Conservation (phyloP, 2,888 invertebrate species). For the Erebia palarica region DNA sequence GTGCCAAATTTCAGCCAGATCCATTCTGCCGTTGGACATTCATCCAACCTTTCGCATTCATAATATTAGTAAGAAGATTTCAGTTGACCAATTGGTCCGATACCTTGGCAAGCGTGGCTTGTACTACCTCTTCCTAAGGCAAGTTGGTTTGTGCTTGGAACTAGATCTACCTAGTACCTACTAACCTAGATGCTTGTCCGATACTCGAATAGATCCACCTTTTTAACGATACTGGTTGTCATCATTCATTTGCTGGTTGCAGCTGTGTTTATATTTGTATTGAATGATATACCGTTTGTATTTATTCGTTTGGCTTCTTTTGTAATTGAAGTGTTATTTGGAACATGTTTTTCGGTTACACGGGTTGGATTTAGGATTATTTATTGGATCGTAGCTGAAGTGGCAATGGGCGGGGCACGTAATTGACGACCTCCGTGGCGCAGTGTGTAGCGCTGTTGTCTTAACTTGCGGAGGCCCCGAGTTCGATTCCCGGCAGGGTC, state of each 20-base stretch:
- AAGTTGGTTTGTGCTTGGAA: conserved; percentile 34
- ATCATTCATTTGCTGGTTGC: conserved; percentile 31
- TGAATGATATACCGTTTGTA: conserved; percentile 31
- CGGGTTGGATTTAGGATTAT: conserved; percentile 16
- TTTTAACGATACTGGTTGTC: conserved; percentile 32
- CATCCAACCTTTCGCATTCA: too few relatives aligned
- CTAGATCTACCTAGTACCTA: conserved; percentile 57
- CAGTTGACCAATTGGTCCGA: neutral
- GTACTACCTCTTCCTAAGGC: neutral
- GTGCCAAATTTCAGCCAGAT: too few relatives aligned
- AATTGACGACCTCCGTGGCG: too few relatives aligned
- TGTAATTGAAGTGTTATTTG: conserved; percentile 16
- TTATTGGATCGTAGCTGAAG: neutral
- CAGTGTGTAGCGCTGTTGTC: too few relatives aligned
- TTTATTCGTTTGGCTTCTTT: conserved; percentile 27
- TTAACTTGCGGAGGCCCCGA: too few relatives aligned
- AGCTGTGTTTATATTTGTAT: conserved; percentile 26
- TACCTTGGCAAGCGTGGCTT: neutral
- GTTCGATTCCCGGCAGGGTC: too few relatives aligned
- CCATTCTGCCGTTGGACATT: too few relatives aligned
- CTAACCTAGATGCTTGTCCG: conserved; percentile 57
- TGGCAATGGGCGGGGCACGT: neutral
- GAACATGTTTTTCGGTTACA: conserved; percentile 18
- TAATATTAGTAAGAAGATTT: neutral
- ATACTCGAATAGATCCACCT: conserved; percentile 25